Base-by-base conservation (phyloP, 2,888 invertebrate genomes). In the Lasius fuliginosus region DNA sequence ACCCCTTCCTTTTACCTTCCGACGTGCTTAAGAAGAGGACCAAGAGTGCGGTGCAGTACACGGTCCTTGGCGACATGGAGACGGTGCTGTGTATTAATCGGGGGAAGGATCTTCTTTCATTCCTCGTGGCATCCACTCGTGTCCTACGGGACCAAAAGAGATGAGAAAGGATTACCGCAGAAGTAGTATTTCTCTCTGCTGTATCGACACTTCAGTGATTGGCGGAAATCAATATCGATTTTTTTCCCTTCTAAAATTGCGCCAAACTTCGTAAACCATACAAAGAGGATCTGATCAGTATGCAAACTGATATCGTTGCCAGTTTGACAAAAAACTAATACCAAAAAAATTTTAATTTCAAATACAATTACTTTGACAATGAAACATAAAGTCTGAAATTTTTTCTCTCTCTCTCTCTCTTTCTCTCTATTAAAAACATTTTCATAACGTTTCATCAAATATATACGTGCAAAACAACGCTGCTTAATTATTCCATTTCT, bases 141-240 rank as follows among this genome's bases (percentile, higher is more conserved):
- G 56, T 76, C 76, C 83, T 83, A 42, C 74, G 82, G 71, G 62
- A 18, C 36, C 11, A 71, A 36, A 79, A 49, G 79, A 56, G 86
- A 76, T 76, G 84, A 82, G 87, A 87, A 90, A 90, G 91, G 90
- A 90, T 90, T 90, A 90, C 88, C 82, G 85, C 76, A 36, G 33
- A 74, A 84, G 85, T 81, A 82, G 86, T 90, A 89, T 88, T 89
- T 87, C 74, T 76, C 75, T 77, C 58, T 33, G 83, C 75, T 85
- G 86, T 90, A 90, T 90, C 90, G 90, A 89, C 89, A 83, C 89
- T 87, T 82, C 75, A 85, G 82, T 85, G 89, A 90, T 90, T 87
- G 89, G 84, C 65, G 75, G 60, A 74, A 86, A 87, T 90, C 89
- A 73, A 82, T 86, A 84, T 84, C 42, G 30, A 23, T 67, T 49